phyloP scores from a whole-genome alignment of 30 jellyfish, hydroid and myxozoan genomes.

The Chrysaora quinquecirrha region DNA sequence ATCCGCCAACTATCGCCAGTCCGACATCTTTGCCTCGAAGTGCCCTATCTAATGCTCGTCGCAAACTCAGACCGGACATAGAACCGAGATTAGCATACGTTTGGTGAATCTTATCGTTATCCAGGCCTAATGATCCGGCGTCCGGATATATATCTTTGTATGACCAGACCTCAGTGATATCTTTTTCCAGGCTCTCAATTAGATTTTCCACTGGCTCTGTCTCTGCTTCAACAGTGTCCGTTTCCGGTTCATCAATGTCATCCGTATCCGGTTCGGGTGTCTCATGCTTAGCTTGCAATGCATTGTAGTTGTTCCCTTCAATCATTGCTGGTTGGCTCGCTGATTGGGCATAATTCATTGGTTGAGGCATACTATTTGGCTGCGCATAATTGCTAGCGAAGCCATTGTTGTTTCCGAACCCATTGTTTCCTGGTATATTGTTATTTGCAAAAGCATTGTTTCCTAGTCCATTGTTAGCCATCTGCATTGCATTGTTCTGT shows the following conservation, averaged over 20 bases:
- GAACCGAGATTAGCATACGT: constrained; percentile 99
- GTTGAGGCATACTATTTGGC: no score
- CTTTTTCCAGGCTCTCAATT: constrained; percentile 93
- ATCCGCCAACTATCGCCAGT: constrained; percentile 97
- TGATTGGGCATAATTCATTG: constrained; percentile 33
- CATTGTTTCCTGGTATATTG: not conserved
- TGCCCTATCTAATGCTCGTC: constrained; percentile 96
- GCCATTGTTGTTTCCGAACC: not conserved
- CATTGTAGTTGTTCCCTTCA: constrained; percentile 1
- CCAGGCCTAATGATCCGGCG: constrained; percentile 95
- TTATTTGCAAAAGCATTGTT: not conserved
- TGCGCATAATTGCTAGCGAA: constrained; percentile 31
- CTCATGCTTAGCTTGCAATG: constrained; percentile 66
- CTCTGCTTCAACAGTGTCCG: constrained; percentile 83
- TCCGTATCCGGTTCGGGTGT: constrained; percentile 75
- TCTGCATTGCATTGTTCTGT: not conserved
- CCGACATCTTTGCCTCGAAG: constrained; percentile 99
- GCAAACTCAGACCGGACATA: constrained; percentile 86
- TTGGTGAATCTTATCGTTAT: constrained; percentile 92
- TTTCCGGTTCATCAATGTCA: constrained; percentile 74
- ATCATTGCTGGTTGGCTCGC: constrained; percentile 52
- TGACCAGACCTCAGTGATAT: constrained; percentile 98
- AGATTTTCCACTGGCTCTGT: constrained; percentile 95
- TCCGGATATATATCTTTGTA: constrained; percentile 85
- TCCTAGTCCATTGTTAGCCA: not conserved